Evolutionary conservation across 2,888 invertebrate species (phyloP).

Genomic region (Eudasyphora cyanicolor): DNA sequence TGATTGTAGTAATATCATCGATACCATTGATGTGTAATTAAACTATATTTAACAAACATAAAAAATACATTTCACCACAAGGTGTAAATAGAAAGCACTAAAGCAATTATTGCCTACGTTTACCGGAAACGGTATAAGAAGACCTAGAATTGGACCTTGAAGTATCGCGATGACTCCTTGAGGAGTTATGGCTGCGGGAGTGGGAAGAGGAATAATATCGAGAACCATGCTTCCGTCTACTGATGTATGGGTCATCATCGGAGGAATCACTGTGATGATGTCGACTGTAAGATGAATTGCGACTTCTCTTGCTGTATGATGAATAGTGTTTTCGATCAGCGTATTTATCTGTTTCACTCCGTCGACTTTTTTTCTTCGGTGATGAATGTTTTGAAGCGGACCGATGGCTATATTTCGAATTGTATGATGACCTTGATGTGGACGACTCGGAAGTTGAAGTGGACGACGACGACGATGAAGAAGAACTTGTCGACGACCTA

Average conservation of each 20-base stretch:
- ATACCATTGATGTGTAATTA: background rate
- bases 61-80: background rate
- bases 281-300: slow-evolving; percentile 37
- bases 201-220: slow-evolving; percentile 60
- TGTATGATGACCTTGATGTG: slow-evolving; percentile 60
- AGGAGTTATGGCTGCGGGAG: slow-evolving; percentile 64
- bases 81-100: background rate
- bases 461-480: slow-evolving; percentile 56
- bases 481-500: slow-evolving; percentile 62
- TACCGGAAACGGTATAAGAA: slow-evolving; percentile 69
- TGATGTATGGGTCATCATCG: slow-evolving; percentile 66
- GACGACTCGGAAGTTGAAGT: slow-evolving; percentile 51
- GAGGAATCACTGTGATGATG: slow-evolving; percentile 56
- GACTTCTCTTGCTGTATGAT: slow-evolving; percentile 40
- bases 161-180: slow-evolving; percentile 63
- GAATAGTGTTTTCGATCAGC: slow-evolving; percentile 56
- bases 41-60: background rate
- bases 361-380: slow-evolving; percentile 16
- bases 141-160: slow-evolving; percentile 76
- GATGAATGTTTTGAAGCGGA: slow-evolving; percentile 60
- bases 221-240: slow-evolving; percentile 67
- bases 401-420: slow-evolving; percentile 66
- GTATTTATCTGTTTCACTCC: slow-evolving; percentile 39
- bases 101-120: slow-evolving; percentile 28
- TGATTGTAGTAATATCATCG: background rate